Evolutionary conservation across 2,797 vertebrate species (phyloP).

Genomic region (Tiaroga cobitis): DNA sequence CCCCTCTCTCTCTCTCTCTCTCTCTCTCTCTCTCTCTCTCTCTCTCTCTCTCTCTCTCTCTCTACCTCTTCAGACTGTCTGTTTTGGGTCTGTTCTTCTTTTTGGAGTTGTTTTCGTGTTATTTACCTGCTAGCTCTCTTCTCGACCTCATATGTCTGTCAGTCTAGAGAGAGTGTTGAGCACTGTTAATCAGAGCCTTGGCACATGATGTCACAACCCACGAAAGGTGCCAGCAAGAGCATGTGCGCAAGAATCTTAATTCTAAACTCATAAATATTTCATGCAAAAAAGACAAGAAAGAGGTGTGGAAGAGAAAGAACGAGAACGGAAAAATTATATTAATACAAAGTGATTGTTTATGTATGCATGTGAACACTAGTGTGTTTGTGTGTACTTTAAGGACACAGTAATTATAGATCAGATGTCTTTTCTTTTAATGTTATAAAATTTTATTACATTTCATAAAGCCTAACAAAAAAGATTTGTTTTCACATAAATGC

Average conservation of each 20-base stretch:
- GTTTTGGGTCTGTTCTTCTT: too few species aligned
- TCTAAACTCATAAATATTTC: constrained; percentile 54
- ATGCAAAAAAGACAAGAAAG: constrained; percentile 27
- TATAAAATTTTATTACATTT: not conserved
- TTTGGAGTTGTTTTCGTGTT: constrained; percentile 28
- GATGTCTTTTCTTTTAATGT: not conserved
- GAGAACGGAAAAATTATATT: too few species aligned
- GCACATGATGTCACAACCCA: constrained; percentile 44
- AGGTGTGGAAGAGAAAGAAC: constrained; percentile 18
- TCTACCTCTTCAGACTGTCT: not conserved
- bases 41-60: constrained; percentile 11
- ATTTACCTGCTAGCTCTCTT: constrained; percentile 13
- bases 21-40: not conserved
- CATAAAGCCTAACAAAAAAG: not conserved
- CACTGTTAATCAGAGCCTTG: constrained; percentile 48
- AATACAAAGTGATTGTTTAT: constrained; percentile 17
- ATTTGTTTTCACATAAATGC: too few species aligned
- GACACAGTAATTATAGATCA: not conserved
- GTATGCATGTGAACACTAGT: not conserved
- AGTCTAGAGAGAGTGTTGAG: constrained; percentile 40
- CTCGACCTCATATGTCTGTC: constrained; percentile 44
- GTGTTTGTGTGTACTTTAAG: not conserved
- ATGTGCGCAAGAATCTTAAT: constrained; percentile 48
- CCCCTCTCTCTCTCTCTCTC: not conserved
- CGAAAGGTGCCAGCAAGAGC: constrained; percentile 33